A percentile compares a stretch with the other conserved stretches of the same genome.
These are phyloP conservation scores for Pseudococcus jackbeardsleyi DNA, from an alignment of 2,888 invertebrate species.

Conservation along the genomic window DNA sequence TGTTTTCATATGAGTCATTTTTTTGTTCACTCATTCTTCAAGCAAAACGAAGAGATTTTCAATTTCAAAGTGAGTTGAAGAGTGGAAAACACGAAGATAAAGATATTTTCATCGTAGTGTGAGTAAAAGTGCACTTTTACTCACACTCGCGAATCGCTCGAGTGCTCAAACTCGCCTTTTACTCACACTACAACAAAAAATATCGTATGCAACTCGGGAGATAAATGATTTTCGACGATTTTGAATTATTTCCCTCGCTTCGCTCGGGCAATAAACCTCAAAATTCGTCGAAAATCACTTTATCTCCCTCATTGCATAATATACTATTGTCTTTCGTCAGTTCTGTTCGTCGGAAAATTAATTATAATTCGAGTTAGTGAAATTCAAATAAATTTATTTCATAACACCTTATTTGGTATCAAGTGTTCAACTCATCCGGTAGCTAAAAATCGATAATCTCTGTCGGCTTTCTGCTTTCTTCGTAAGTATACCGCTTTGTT, in stretches of 20 bases:
- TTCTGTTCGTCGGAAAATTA: background rate
- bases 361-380: background rate
- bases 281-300: too few species aligned
- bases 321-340: slow-evolving; percentile 1
- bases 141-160: too few species aligned
- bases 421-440: background rate
- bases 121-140: too few species aligned
- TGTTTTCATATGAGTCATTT: background rate
- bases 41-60: background rate
- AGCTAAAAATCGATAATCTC: background rate
- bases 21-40: too few species aligned
- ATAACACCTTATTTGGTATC: background rate
- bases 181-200: too few species aligned
- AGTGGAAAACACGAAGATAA: background rate
- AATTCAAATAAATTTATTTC: background rate
- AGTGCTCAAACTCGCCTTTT: too few species aligned
- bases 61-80: background rate
- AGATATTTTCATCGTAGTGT: too few species aligned
- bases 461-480: background rate
- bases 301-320: too few species aligned
- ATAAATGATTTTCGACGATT: too few species aligned
- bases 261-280: too few species aligned
- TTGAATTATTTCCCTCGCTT: too few species aligned
- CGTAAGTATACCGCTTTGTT: slow-evolving; percentile 35
- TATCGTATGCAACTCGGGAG: too few species aligned